Evolutionary conservation across 2,888 invertebrate species (phyloP), one percentile per base, ranked within the genome.

Genomic region (Drosophila lacicola): DNA sequence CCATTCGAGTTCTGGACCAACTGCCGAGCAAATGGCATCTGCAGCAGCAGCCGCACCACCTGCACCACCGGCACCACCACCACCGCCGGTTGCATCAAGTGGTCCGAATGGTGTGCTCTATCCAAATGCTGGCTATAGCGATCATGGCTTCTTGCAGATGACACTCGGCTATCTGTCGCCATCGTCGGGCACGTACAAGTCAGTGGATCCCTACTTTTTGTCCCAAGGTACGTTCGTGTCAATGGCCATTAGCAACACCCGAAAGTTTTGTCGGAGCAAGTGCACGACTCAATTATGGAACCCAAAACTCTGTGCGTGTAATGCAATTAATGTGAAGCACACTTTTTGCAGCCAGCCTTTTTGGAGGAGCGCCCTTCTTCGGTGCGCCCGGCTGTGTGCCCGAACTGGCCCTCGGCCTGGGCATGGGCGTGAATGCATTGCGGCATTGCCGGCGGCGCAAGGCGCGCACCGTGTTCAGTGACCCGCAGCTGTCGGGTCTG

Each of bases 361-460:
- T 92, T 68, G 91, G 92, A 70, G 91, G 92, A 70, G 86, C 91
- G 25, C 92, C 91, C 71, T 89, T 92, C 46, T 93, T 93, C 70
- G 90, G 91, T 17, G 91, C 90, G 56, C 88, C 89, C 39, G 91
- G 90, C 57, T 90, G 92, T 65, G 90, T 92, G 70, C 92, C 92
- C 4, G 92, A 93, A 78, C 67, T 93, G 69, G 92, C 92, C 4
- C 79, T 93, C 13, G 92, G 92, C 1, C 80, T 93, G 70, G 93
- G 92, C 25, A 93, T 93, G 92, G 92, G 92, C 21, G 92, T 93
- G 44, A 93, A 92, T 87, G 97, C 97, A 0, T 93, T 97, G 78
- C 98, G 98, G 90, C 98, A 98, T 90, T 99, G 98, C 92, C 95
- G 99, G 1, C 95, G 99, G 87, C 94, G 99, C 85, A 99, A 99